phyloP scores from a whole-genome alignment of 2,888 invertebrate species.

The Ophion ellenae region DNA sequence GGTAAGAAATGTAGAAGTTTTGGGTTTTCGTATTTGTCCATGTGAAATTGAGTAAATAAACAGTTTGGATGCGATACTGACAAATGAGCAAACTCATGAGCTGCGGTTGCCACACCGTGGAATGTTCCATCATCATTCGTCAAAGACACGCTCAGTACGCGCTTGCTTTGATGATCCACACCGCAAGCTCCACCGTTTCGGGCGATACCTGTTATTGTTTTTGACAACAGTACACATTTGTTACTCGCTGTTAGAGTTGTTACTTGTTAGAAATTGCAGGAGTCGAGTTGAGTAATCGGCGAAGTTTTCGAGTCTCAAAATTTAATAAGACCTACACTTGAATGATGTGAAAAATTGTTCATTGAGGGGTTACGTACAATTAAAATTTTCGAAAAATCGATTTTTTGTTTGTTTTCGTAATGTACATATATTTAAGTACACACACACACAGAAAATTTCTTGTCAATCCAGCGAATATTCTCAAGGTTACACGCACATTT shows the following conservation, averaged over 20 bases:
- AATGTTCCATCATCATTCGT: slow-evolving; percentile 38
- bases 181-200: slow-evolving; percentile 9
- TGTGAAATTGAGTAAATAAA: neutral
- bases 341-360: neutral
- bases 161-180: neutral
- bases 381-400: neutral
- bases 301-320: neutral
- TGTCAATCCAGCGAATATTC: too few species aligned
- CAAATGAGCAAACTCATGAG: slow-evolving; percentile 53
- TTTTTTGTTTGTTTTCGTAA: too few species aligned
- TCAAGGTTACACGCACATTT: too few species aligned
- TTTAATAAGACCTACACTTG: neutral
- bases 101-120: slow-evolving; percentile 35
- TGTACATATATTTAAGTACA: too few species aligned
- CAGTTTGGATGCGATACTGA: slow-evolving; percentile 1
- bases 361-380: neutral
- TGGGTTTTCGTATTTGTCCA: neutral
- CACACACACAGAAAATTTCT: too few species aligned
- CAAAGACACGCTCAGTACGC: neutral
- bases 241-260: neutral
- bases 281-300: too few species aligned
- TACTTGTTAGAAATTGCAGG: neutral
- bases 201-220: slow-evolving; percentile 22
- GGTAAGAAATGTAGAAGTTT: neutral
- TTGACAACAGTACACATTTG: neutral